These are phyloP conservation scores for Agriopis leucophaearia DNA, from an alignment of 2,888 invertebrate species.

Conservation along the genomic window DNA sequence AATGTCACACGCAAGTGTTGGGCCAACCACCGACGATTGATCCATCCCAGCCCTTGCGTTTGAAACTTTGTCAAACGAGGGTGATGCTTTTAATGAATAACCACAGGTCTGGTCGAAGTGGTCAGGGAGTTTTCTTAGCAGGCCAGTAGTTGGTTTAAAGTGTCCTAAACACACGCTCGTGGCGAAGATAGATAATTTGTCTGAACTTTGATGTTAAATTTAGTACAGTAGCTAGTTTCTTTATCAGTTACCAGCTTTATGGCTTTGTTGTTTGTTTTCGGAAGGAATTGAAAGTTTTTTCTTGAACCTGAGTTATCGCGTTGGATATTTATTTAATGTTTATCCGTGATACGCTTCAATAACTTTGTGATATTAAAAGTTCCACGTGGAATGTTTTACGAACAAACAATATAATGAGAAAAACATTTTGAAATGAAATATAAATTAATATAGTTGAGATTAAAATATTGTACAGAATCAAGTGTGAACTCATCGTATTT, in stretches of 20 bases:
- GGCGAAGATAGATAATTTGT: slow-evolving; percentile 66
- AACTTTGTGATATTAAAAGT: not conserved
- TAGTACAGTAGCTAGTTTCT: slow-evolving; percentile 64
- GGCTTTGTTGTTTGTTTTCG: slow-evolving; percentile 49
- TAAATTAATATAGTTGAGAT: no score
- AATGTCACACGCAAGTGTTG: slow-evolving; percentile 61
- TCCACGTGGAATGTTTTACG: no score
- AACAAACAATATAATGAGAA: no score
- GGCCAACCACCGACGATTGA: slow-evolving; percentile 51
- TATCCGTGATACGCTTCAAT: not conserved
- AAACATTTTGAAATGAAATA: no score
- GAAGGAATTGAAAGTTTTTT: slow-evolving; percentile 29
- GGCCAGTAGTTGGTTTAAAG: slow-evolving; percentile 57
- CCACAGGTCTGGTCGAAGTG: slow-evolving; percentile 49
- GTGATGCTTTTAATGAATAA: slow-evolving; percentile 50
- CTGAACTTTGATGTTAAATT: slow-evolving; percentile 61
- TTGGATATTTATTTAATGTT: slow-evolving; percentile 12
- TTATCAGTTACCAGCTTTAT: slow-evolving; percentile 59
- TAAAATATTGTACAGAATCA: no score
- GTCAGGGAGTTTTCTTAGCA: slow-evolving; percentile 62
- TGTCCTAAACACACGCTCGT: slow-evolving; percentile 71
- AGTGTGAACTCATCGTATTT: no score
- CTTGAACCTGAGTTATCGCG: slow-evolving; percentile 21
- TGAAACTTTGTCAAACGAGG: slow-evolving; percentile 27
- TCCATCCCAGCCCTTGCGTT: slow-evolving; percentile 33